A percentile compares a stretch with the other conserved stretches of the same genome.
Evolutionary conservation across 1,140 invertebrate genomes (phyloP).

Genomic region (Triops cancriformis): DNA sequence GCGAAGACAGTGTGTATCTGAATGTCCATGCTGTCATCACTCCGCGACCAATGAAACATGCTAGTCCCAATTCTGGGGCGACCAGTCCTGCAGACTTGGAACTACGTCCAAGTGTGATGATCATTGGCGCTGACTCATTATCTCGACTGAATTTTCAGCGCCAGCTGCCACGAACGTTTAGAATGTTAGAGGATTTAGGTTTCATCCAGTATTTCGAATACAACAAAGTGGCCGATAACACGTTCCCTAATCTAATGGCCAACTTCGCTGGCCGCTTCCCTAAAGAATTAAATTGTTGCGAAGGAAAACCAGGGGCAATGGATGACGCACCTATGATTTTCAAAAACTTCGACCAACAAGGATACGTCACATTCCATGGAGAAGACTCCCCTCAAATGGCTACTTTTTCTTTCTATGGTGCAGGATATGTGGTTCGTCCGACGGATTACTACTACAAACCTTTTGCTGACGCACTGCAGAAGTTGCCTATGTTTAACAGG

Average conservation of each 20-base stretch:
- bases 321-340: slow-evolving; percentile 38
- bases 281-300: background rate
- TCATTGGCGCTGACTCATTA: too few relatives aligned
- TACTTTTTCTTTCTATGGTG: slow-evolving; percentile 39
- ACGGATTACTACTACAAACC: background rate
- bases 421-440: slow-evolving; percentile 32
- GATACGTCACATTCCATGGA: slow-evolving; percentile 37
- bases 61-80: too few relatives aligned
- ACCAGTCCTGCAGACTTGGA: background rate
- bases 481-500: background rate
- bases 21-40: background rate
- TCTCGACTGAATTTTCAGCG: background rate
- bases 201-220: background rate
- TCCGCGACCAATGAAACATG: background rate
- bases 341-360: slow-evolving; percentile 36
- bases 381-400: slow-evolving; percentile 39
- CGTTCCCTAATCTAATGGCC: slow-evolving; percentile 39
- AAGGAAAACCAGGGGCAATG: slow-evolving; percentile 21
- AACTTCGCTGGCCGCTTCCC: slow-evolving; percentile 34
- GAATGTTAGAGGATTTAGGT: background rate
- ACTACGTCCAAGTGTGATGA: background rate
- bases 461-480: background rate
- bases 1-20: background rate
- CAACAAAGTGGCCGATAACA: slow-evolving; percentile 33
- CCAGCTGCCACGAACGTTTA: background rate